Percentiles rank a stretch among this genome's conserved stretches.
Conservation (phyloP, 35 echinoderm and acorn worm genomes). For the Ptychodera flava region DNA sequence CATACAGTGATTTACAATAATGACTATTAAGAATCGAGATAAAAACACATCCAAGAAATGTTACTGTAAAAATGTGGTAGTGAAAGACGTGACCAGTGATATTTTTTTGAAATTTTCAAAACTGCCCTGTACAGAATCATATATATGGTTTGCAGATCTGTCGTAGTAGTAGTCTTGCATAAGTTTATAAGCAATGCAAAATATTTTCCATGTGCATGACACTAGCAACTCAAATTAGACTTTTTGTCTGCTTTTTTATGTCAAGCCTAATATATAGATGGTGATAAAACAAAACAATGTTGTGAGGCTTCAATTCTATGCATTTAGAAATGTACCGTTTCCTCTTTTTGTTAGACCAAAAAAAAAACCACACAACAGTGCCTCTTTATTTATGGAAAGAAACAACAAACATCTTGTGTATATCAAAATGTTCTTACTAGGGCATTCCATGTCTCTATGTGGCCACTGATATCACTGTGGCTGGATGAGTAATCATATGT, state of each 20-base stretch:
- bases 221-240: background rate
- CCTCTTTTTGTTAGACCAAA: background rate
- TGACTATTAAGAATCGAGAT: too few species aligned
- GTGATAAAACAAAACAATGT: background rate
- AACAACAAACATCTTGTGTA: background rate
- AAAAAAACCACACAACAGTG: background rate
- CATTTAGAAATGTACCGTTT: background rate
- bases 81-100: too few species aligned
- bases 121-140: background rate
- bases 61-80: too few species aligned
- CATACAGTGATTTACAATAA: too few species aligned
- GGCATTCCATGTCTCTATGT: too few species aligned
- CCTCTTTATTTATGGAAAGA: background rate
- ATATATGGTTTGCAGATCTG: background rate
- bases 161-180: background rate
- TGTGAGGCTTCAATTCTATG: background rate
- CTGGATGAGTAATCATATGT: too few species aligned
- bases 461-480: too few species aligned
- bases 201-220: background rate
- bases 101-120: too few species aligned
- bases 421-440: background rate
- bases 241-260: background rate
- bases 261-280: background rate
- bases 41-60: too few species aligned
- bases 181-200: background rate